Base-by-base conservation (phyloP, 37 sponge, comb jelly and placozoan species). In the Ephydatia muelleri region DNA sequence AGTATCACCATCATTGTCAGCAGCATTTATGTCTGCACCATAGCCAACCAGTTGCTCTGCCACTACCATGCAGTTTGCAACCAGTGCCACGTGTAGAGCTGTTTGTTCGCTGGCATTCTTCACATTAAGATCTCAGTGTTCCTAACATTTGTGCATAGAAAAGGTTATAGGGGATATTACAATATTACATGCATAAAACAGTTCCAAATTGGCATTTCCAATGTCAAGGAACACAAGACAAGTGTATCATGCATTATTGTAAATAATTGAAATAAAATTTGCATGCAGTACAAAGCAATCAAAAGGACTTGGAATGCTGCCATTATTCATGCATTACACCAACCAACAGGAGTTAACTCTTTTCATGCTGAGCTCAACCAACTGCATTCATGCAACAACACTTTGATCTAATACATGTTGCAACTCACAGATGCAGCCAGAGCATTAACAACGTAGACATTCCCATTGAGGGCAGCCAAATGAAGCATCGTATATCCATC, bases 1-100 rank as follows among this genome's bases (percentile, higher is more conserved):
- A 25, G 85, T 90, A 81, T 81, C 80, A 21, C 90, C 85, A 64
- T 90, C 82, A 26, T 84, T 70, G 69, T 90, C 85, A 27, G 12
- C 78, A 48, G 57, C 81, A 65, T 92, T 80, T n/a, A 92, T 80
- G 37, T 88, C 82, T n/a, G 84, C 83, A 28, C 85, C 85, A 68
- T 80, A 84, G n/a, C 88, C 88, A 12, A 92, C 85, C 11, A 92
- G 81, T 27, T 81, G 80, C 70, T 92, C 92, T n/a, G 84, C 87
- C 64, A 87, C 49, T 2, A 40, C 49, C 23, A 76, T 49, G 40
- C 83, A 71, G 1, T 88, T 88, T 33, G 84, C 48, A 27, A 35
- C 34, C 19, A 88, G 85, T 5, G 92, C 85, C 28, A 83, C 30
- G n/a, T 84, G 79, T 0, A 92, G 88, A n/a, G 92, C 84, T 39